Conservation (phyloP, 2,113 vertebrate species). For the Serilophus lunatus region DNA sequence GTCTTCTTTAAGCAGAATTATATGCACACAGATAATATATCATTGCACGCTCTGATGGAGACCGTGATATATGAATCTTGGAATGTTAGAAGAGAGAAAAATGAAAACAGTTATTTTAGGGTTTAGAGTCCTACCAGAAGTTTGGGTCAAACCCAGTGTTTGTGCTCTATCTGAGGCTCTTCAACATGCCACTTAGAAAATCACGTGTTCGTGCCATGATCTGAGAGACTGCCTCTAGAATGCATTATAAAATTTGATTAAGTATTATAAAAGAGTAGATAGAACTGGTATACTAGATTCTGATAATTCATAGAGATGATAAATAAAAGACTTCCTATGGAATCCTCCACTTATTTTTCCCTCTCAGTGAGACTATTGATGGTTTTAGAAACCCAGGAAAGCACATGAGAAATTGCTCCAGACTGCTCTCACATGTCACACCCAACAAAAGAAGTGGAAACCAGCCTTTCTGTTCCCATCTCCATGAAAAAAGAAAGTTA, state of each 20-base stretch:
- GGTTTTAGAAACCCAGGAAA: neutral
- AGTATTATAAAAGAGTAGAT: neutral
- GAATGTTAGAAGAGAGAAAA: slow-evolving; percentile 4
- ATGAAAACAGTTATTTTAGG: neutral
- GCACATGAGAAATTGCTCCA: neutral
- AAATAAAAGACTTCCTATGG: neutral
- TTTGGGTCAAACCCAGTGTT: neutral
- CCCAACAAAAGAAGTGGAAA: neutral
- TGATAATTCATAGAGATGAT: accelerated
- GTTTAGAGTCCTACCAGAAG: neutral
- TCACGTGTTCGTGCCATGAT: neutral
- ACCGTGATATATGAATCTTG: slow-evolving; percentile 30
- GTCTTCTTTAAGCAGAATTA: slow-evolving; percentile 52
- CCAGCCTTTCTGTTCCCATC: neutral
- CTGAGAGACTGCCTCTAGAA: neutral
- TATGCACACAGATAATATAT: slow-evolving; percentile 28
- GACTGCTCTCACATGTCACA: neutral
- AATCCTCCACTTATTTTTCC: neutral
- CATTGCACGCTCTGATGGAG: neutral
- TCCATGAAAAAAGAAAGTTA: neutral
- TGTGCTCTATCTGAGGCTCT: neutral
- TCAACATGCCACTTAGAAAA: slow-evolving; percentile 5
- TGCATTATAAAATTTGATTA: neutral
- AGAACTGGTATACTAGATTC: neutral
- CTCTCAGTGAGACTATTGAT: neutral